phyloP scores from a whole-genome alignment of 2,888 invertebrate species.

The Morpho deidamia region DNA sequence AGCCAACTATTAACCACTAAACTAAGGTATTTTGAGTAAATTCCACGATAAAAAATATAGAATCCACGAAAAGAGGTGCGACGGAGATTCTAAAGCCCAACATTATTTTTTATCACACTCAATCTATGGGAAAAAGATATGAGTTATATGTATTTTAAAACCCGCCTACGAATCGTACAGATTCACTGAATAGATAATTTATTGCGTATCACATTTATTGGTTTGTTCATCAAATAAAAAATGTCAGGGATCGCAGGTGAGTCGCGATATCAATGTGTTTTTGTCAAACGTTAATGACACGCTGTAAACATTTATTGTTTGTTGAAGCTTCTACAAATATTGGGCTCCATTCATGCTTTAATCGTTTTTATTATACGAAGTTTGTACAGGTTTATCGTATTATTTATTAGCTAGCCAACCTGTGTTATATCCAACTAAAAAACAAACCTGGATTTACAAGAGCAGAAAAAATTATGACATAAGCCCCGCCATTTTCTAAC shows the following conservation, averaged over 20 bases:
- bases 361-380: background rate
- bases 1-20: too few species aligned
- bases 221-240: conserved; percentile 35
- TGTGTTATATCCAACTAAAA: too few species aligned
- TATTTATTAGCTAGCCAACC: too few species aligned
- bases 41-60: conserved; percentile 8
- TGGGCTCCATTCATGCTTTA: conserved; percentile 24
- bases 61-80: conserved; percentile 18
- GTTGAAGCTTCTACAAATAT: conserved; percentile 23
- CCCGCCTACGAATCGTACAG: conserved; percentile 70
- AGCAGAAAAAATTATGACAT: too few species aligned
- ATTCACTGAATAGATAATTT: conserved; percentile 68
- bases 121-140: conserved; percentile 21
- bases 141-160: conserved; percentile 20
- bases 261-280: conserved; percentile 33
- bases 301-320: conserved; percentile 66
- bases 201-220: conserved; percentile 48
- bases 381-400: too few species aligned
- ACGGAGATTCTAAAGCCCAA: conserved; percentile 28
- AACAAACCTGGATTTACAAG: too few species aligned
- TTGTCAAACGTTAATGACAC: conserved; percentile 50
- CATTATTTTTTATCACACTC: conserved; percentile 22
- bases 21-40: too few species aligned
- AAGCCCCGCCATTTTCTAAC: too few species aligned
- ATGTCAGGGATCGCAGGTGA: conserved; percentile 35